phyloP scores from a whole-genome alignment of 2,797 vertebrate genomes.

The Danio albolineatus region DNA sequence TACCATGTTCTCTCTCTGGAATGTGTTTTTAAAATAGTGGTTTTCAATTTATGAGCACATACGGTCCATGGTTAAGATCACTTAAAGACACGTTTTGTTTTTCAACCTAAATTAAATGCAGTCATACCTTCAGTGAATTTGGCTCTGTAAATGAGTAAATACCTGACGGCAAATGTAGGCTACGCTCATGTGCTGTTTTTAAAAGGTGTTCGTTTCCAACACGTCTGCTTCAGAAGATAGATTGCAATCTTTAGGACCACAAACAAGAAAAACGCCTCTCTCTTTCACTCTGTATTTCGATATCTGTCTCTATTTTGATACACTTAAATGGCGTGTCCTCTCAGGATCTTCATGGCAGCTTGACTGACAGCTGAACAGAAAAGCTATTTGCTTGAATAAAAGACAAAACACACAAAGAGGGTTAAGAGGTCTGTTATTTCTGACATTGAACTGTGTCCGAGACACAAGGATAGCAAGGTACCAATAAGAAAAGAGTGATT shows the following conservation, averaged over 20 bases:
- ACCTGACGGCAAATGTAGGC: background rate
- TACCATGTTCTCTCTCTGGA: constrained; percentile 13
- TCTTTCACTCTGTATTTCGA: constrained; percentile 1
- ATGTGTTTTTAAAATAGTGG: constrained; percentile 22
- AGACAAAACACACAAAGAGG: constrained; percentile 39
- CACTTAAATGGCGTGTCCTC: constrained; percentile 38
- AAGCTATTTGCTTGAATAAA: constrained; percentile 50
- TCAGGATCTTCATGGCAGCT: constrained; percentile 31
- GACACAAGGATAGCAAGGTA: constrained; percentile 30
- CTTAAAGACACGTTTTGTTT: constrained; percentile 14
- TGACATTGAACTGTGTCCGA: constrained; percentile 14
- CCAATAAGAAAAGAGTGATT: constrained; percentile 8
- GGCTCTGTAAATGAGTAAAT: background rate
- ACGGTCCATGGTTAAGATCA: constrained; percentile 14
- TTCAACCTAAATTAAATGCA: background rate
- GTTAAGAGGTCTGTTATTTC: constrained; percentile 41
- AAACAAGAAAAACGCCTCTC: background rate
- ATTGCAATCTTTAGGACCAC: constrained; percentile 10
- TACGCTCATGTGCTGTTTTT: constrained; percentile 12
- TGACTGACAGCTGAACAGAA: constrained; percentile 48
- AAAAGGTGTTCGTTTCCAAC: background rate
- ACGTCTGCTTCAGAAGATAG: constrained; percentile 18
- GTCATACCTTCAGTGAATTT: background rate
- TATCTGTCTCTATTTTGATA: constrained; percentile 33
- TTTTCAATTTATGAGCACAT: constrained; percentile 1